phyloP scores from a whole-genome alignment of 1,140 invertebrate genomes.

The Magallana gigas region DNA sequence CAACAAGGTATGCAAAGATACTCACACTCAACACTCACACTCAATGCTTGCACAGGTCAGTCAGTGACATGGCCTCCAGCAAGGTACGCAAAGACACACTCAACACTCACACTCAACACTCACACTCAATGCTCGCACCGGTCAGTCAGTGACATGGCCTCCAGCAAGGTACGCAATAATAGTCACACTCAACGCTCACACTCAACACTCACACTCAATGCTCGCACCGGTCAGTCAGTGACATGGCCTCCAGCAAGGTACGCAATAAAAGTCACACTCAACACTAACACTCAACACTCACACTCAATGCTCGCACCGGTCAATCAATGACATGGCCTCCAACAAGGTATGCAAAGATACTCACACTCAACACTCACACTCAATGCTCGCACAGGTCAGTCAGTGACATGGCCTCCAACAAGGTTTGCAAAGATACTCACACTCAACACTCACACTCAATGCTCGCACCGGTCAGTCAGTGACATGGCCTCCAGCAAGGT shows the following conservation, averaged over 20 bases:
- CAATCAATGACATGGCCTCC: constrained; percentile 99
- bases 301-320: constrained; percentile 86
- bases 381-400: constrained; percentile 86
- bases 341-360: constrained; percentile 88
- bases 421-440: constrained; percentile 83
- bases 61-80: too few species aligned
- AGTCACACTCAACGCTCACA: too few species aligned
- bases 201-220: too few species aligned
- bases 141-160: constrained; percentile 99
- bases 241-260: constrained; percentile 99
- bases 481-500: too few species aligned
- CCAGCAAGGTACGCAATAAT: constrained; percentile 89
- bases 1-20: constrained; percentile 88
- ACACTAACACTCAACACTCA: too few species aligned
- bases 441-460: too few species aligned
- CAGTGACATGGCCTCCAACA: constrained; percentile 99
- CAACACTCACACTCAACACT: too few species aligned
- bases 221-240: constrained; percentile 97
- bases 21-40: too few species aligned
- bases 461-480: too few species aligned
- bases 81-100: background rate
- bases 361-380: too few species aligned
- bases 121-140: constrained; percentile 76
- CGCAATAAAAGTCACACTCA: background rate
- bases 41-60: too few species aligned